Base-by-base conservation (phyloP, 2,113 vertebrate species). In the Pantherophis guttatus region DNA sequence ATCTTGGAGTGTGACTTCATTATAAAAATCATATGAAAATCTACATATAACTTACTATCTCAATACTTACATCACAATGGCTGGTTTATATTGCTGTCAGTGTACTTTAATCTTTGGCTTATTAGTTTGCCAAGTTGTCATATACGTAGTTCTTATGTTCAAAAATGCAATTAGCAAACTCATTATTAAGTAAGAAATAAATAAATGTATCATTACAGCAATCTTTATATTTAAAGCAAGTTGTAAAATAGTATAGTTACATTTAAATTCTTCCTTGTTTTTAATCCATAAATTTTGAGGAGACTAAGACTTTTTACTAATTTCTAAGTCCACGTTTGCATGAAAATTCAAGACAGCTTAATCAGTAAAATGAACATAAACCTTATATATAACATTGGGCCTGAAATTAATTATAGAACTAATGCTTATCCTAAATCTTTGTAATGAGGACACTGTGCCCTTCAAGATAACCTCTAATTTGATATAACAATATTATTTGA, bases 51-150 rank as follows among this genome's bases (percentile, higher is more conserved):
- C 91, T 96, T 89, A 86, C 94, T 94, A 91, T 0, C 7, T 53
- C 92, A 92, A 88, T 8, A 91, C 8, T 10, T 96, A 81, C 58
- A 91, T 95, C 93, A 57, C 0, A 75, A 93, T 93, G 57, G 92
- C 81, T 62, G 44, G 89, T 95, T 96, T 93, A 95, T 93, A 92
- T 94, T 92, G 88, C 92, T 95, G 88, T 92, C 55, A 94, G 93
- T 96, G 96, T 96, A 96, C 96, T 96, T 96, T 96, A 97, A 85
- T 96, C 95, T 94, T 95, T 87, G 57, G n/a, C 95, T 95, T 95
- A 96, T 96, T 96, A 93, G 95, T 96, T 96, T 96, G 24, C 89
- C 0, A 0, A 90, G 90, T 55, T 94, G 92, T 58, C 44, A 48
- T 24, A 86, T 95, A 95, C 7, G 24, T 58, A 92, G 39, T 91